These are phyloP conservation scores for Rhadinocentrus ornatus DNA, from an alignment of 2,797 vertebrate species.

Conservation along the genomic window DNA sequence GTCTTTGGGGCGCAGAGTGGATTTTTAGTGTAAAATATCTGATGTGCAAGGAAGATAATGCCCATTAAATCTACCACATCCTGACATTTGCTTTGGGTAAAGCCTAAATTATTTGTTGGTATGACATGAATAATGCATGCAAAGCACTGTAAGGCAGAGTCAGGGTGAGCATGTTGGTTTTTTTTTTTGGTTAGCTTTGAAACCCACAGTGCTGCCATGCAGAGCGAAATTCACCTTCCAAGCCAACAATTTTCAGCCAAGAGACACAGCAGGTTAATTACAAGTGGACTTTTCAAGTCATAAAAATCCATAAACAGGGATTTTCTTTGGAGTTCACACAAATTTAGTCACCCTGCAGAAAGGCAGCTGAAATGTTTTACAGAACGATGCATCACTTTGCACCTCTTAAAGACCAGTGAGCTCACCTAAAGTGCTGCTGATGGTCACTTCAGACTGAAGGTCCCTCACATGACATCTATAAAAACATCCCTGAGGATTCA, in stretches of 20 bases:
- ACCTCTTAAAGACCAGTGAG: slow-evolving; percentile 78
- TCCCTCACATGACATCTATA: slow-evolving; percentile 23
- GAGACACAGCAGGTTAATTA: slow-evolving; percentile 68
- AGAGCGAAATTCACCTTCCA: slow-evolving; percentile 31
- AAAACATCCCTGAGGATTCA: slow-evolving; percentile 37
- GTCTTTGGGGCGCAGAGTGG: slow-evolving; percentile 9
- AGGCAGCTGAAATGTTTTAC: slow-evolving; percentile 47
- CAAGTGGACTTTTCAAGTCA: slow-evolving; percentile 74
- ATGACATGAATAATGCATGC: slow-evolving; percentile 53
- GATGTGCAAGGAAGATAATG: not conserved
- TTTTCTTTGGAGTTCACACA: slow-evolving; percentile 64
- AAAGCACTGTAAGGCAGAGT: slow-evolving; percentile 24
- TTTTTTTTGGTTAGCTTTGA: slow-evolving; percentile 8
- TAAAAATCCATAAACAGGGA: slow-evolving; percentile 71
- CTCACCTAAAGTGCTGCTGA: slow-evolving; percentile 56
- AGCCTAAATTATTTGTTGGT: slow-evolving; percentile 56
- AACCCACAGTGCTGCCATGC: slow-evolving; percentile 21
- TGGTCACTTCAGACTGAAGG: slow-evolving; percentile 47
- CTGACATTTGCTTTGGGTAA: slow-evolving; percentile 18
- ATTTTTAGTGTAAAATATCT: not conserved
- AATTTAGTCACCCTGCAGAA: slow-evolving; percentile 51
- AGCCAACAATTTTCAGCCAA: slow-evolving; percentile 48
- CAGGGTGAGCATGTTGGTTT: not conserved
- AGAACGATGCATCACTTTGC: slow-evolving; percentile 75
- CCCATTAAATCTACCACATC: slow-evolving; percentile 30